phyloP scores from a whole-genome alignment of 2,113 vertebrate genomes.

The Albula goreensis region DNA sequence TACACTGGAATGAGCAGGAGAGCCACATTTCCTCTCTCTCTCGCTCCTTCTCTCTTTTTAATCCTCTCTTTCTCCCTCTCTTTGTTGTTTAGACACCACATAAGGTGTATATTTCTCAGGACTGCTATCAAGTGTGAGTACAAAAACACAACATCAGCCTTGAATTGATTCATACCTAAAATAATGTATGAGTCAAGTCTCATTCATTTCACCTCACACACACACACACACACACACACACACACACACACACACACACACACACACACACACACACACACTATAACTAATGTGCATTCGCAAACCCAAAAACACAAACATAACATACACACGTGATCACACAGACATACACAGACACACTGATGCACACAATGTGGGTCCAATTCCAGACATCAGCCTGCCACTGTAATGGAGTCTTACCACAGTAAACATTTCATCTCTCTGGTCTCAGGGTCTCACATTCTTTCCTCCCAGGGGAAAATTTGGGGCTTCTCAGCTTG shows the following conservation, averaged over 20 bases:
- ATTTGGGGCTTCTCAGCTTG: neutral
- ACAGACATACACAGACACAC: slow-evolving; percentile 21
- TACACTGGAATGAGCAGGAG: neutral
- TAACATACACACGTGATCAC: neutral
- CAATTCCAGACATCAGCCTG: neutral
- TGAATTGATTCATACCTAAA: no score
- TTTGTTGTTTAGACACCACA: no score
- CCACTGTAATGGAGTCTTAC: neutral
- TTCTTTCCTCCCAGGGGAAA: no score
- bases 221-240: neutral
- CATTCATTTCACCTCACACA: neutral
- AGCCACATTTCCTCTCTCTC: neutral
- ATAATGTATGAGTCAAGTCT: no score
- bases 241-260: neutral
- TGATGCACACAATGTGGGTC: neutral
- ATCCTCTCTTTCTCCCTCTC: neutral
- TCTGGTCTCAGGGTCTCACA: neutral
- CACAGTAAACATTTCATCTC: neutral
- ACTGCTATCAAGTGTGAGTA: no score
- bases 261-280: no score
- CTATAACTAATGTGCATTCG: neutral
- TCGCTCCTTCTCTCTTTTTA: neutral
- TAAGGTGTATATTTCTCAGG: no score
- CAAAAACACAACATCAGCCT: no score
- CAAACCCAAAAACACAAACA: neutral